Base-by-base conservation (phyloP, 2,888 invertebrate genomes). In the Criorhina ranunculi region DNA sequence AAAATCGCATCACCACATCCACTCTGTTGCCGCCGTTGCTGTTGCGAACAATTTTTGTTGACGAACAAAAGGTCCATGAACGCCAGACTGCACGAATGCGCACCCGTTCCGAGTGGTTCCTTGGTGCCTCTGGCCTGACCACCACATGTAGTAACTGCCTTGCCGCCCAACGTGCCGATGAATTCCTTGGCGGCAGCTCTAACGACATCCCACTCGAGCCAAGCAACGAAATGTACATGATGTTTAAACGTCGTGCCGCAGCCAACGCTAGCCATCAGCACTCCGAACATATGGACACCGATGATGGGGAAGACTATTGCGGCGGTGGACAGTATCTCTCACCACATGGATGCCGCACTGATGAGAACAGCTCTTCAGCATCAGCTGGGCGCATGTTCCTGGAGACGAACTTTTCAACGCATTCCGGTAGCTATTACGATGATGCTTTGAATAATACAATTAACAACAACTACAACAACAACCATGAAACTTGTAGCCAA, bases 91-190 rank as follows among this genome's bases (percentile, higher is more conserved):
- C 97, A 91, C 95, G 99, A 89, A 98, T 99, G 97, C 95, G 97
- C 91, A 98, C 98, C 88, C 95, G 99, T 88, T 98, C 98, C 81
- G 98, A 99, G 93, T 99, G 99, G 99, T 99, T 98, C 93, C 94
- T 97, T 92, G 90, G 91, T 86, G 90, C 90, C 57, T 88, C 90
- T 73, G 91, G 90, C 51, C 87, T 89, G 88, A 88, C 88, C 86
- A 89, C 89, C 49, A 89, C 91, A 51, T 90, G 91, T 87, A 89
- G 90, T 88, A 89, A 89, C 86, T 91, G 90, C 85, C 69, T 91
- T 59, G 89, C 88, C 59, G 89, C 89, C 66, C 80, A 85, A 51
- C 67, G 79, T 37, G 76, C 89, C 73, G 88, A 89, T 33, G 79
- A 89, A 83, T 88, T 90, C 33, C 89, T 87, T 64, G 88, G 88